phyloP scores from a whole-genome alignment of 2,888 invertebrate genomes.

The Cantharis rufa region DNA sequence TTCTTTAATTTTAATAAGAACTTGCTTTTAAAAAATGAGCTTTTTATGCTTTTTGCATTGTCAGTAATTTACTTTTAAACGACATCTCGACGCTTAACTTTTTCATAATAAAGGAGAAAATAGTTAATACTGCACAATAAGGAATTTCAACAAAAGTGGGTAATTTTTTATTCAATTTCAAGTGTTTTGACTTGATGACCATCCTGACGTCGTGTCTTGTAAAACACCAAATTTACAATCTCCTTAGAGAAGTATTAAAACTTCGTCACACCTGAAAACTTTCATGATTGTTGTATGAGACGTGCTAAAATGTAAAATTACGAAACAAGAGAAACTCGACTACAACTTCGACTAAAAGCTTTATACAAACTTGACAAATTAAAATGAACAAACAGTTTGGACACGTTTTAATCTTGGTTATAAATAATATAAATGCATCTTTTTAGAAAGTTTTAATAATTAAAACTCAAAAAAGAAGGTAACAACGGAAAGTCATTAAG shows the following conservation, averaged over 20 bases:
- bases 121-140: background rate
- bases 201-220: slow-evolving; percentile 20
- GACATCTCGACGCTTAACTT: background rate
- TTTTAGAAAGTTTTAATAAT: background rate
- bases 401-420: background rate
- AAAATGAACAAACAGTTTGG: slow-evolving; percentile 7
- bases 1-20: slow-evolving; percentile 32
- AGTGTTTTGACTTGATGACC: slow-evolving; percentile 26
- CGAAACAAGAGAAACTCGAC: slow-evolving; percentile 8
- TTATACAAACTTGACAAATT: background rate
- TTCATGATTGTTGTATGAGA: slow-evolving; percentile 19
- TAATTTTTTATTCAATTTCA: slow-evolving; percentile 15
- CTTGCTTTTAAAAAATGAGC: background rate
- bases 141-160: slow-evolving; percentile 14
- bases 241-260: slow-evolving; percentile 17
- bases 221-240: slow-evolving; percentile 22
- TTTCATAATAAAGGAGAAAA: background rate
- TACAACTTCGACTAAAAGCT: background rate
- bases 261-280: slow-evolving; percentile 15
- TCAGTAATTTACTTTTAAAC: background rate
- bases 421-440: background rate
- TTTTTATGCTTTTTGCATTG: background rate
- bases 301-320: slow-evolving; percentile 11
- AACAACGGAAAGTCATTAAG: background rate
- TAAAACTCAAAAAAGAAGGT: background rate